A percentile compares a stretch with the other conserved stretches of the same genome.
phyloP scores from a whole-genome alignment of 2,797 vertebrate genomes.

The Choloepus didactylus region DNA sequence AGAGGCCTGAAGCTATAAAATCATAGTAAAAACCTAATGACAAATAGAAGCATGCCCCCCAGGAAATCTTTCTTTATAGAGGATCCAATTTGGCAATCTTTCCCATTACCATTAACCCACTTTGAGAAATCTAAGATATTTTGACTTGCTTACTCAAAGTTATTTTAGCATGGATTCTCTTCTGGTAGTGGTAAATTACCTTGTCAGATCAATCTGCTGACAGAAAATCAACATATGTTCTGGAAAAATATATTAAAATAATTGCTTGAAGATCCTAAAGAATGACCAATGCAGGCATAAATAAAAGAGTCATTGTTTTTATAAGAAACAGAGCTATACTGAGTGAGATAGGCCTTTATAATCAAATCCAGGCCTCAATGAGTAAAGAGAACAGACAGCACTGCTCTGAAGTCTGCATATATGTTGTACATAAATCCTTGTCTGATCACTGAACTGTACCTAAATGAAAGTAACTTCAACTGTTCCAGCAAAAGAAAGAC shows the following conservation, averaged over 20 bases:
- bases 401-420: neutral
- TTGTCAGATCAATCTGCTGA: neutral
- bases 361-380: neutral
- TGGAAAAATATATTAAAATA: neutral
- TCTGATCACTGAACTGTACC: neutral
- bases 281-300: neutral
- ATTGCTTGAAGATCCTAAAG: neutral
- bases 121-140: slow-evolving; percentile 30
- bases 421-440: neutral
- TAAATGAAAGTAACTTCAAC: neutral
- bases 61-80: neutral
- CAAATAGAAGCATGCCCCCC: slow-evolving; percentile 4
- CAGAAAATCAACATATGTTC: neutral
- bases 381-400: neutral
- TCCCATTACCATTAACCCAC: neutral
- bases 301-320: neutral
- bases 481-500: neutral
- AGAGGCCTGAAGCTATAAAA: slow-evolving; percentile 27
- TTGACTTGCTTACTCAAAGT: neutral
- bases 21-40: slow-evolving; percentile 25
- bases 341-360: neutral
- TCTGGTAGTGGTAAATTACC: neutral
- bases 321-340: neutral
- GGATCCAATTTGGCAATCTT: neutral
- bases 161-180: neutral